Evolutionary conservation across 23 tunicate species (phyloP).

Genomic region (Clavelina lepadiformis): DNA sequence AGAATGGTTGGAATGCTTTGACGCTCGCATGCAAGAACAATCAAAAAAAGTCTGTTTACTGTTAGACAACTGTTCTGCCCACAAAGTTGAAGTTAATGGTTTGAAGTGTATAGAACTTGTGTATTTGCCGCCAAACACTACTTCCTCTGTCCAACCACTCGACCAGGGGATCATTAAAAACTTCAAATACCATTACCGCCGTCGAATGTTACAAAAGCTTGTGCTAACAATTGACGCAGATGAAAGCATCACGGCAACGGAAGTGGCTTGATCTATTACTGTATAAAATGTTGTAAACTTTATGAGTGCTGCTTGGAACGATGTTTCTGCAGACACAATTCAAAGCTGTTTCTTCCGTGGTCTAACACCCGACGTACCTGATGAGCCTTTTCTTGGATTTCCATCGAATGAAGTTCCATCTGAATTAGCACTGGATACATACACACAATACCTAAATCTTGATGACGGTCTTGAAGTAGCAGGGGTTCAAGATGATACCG

Average conservation of each 20-base stretch:
- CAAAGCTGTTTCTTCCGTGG: constrained; percentile 18
- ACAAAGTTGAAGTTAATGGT: constrained; percentile 1
- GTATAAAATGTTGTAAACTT: constrained; percentile 14
- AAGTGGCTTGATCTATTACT: constrained; percentile 18
- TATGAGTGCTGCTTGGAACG: constrained; percentile 16
- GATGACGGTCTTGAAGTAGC: constrained; percentile 16
- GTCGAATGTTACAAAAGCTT: constrained; percentile 19
- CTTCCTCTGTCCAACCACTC: constrained; percentile 23
- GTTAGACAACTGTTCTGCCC: constrained; percentile 21
- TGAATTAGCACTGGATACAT: constrained; percentile 1
- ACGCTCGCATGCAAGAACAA: constrained; percentile 6
- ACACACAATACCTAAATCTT: not conserved
- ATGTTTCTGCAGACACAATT: constrained; percentile 18
- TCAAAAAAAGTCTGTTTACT: constrained; percentile 25
- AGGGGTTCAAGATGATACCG: constrained; percentile 4
- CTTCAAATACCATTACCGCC: constrained; percentile 25
- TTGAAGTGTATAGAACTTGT: constrained; percentile 1
- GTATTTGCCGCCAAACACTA: constrained; percentile 23
- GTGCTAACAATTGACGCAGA: constrained; percentile 10
- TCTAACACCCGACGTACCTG: constrained; percentile 16
- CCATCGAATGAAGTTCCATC: constrained; percentile 21
- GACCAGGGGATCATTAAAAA: constrained; percentile 28
- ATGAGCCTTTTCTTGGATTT: constrained; percentile 29
- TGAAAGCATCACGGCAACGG: constrained; percentile 5
- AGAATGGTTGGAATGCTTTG: constrained; percentile 10